Evolutionary conservation across 2,888 invertebrate species (phyloP).

Genomic region (Isoperla grammatica): DNA sequence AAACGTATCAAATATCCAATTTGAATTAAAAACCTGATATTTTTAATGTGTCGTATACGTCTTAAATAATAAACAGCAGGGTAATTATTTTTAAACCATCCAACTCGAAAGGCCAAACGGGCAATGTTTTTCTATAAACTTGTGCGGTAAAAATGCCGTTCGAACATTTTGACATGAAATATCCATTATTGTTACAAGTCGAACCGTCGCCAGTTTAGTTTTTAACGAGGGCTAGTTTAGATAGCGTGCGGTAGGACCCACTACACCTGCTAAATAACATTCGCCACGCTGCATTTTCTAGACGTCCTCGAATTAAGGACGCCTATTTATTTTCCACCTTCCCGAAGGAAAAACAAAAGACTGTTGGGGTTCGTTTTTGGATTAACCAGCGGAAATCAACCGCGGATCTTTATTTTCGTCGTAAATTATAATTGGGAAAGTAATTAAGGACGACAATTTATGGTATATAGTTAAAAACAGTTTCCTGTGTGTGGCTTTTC

Average conservation of each 20-base stretch:
- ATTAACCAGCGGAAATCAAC: too few species aligned
- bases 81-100: not conserved
- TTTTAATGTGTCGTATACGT: not conserved
- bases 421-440: too few species aligned
- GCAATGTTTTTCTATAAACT: not conserved
- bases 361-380: too few species aligned
- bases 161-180: slow-evolving; percentile 3
- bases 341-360: too few species aligned
- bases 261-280: slow-evolving; percentile 5
- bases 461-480: too few species aligned
- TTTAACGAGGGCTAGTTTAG: slow-evolving; percentile 9
- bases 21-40: not conserved
- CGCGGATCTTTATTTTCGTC: too few species aligned
- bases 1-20: too few species aligned
- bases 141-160: slow-evolving; percentile 11
- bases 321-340: too few species aligned
- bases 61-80: not conserved
- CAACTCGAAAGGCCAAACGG: not conserved
- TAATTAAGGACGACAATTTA: too few species aligned
- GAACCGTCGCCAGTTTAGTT: not conserved
- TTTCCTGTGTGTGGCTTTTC: too few species aligned
- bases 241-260: not conserved
- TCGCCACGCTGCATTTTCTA: too few species aligned
- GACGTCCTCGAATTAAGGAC: too few species aligned
- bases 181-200: slow-evolving; percentile 10